Evolutionary conservation across 1,140 invertebrate genomes (phyloP), one percentile per base, ranked within the genome.

Genomic region (Colletes gigas): DNA sequence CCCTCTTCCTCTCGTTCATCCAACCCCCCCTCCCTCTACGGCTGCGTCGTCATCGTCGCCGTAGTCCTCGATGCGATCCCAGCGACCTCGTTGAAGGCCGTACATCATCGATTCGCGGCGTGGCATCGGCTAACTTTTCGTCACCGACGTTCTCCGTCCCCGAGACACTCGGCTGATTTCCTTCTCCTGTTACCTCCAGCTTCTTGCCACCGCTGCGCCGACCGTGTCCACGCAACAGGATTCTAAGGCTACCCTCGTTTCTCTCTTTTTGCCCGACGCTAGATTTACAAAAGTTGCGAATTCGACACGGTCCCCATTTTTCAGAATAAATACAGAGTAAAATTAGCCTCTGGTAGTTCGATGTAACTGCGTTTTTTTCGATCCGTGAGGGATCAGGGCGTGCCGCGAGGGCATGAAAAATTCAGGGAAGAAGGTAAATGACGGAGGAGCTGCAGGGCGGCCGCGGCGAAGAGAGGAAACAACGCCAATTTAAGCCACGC

Each of bases 401-500:
- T 2, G 30, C 2, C 30, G 30, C 30, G 30, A 30, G 30, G 2
- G 30, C 30, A 52, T 68, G 15, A 7, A 41, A 78, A 78, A 79
- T 47, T 47, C 52, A 19, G 41, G 7, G 10, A 76, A 79, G 19
- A 17, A 17, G 50, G 41, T 8, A 62, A 57, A n/a, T n/a, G 47
- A 15, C 54, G 44, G 57, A 67, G 65, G 66, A 62, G 52, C 19
- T 21, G 50, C 9, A 66, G 52, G 65, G 63, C 82, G 70, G 75
- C 60, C 69, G 70, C 85, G 60, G 71, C 83, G 67, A 81, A 54
- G 66, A 76, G 77, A 76, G 82, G 73, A 84, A 90, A 90, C 83
- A 88, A 88, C 89, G 88, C 90, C 84, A 92, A 90, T 93, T 93
- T 93, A 90, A 93, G 90, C 91, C 90, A 91, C 88, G 88, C 89